Conservation (phyloP, 1,140 invertebrate species). For the Polypedilum vanderplanki region DNA sequence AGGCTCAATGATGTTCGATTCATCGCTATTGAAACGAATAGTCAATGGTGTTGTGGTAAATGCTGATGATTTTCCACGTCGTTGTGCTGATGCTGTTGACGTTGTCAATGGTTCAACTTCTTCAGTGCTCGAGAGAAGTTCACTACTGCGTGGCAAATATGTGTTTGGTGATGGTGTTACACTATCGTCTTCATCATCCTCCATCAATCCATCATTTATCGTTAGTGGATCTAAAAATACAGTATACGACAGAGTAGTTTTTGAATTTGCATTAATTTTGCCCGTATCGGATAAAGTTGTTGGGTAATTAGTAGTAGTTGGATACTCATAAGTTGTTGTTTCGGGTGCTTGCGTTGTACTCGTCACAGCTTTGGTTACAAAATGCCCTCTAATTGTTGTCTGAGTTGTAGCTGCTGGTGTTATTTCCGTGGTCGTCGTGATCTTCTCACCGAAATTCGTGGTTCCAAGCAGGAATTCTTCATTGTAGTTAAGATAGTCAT, state of each 20-base stretch:
- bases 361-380: conserved; percentile 32
- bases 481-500: conserved; percentile 46
- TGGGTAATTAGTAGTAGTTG: conserved; percentile 35
- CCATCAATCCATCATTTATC: conserved; percentile 58
- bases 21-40: conserved; percentile 5
- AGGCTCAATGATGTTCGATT: conserved; percentile 45
- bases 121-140: background rate
- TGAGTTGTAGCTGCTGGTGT: background rate
- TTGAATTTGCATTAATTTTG: conserved; percentile 26
- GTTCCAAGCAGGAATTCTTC: conserved; percentile 36
- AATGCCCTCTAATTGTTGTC: conserved; percentile 26
- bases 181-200: conserved; percentile 36
- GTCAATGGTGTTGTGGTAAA: background rate
- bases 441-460: background rate
- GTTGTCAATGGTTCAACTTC: background rate
- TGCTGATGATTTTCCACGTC: conserved; percentile 24
- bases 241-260: conserved; percentile 43
- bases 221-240: conserved; percentile 61
- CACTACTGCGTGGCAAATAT: conserved; percentile 32
- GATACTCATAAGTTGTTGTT: conserved; percentile 40
- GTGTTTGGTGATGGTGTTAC: conserved; percentile 35
- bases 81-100: background rate
- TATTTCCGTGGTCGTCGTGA: background rate
- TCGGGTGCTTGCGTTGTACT: conserved; percentile 47
- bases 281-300: conserved; percentile 34